These are phyloP conservation scores for Anguilla rostrata DNA, from an alignment of 2,113 vertebrate species.

Conservation along the genomic window DNA sequence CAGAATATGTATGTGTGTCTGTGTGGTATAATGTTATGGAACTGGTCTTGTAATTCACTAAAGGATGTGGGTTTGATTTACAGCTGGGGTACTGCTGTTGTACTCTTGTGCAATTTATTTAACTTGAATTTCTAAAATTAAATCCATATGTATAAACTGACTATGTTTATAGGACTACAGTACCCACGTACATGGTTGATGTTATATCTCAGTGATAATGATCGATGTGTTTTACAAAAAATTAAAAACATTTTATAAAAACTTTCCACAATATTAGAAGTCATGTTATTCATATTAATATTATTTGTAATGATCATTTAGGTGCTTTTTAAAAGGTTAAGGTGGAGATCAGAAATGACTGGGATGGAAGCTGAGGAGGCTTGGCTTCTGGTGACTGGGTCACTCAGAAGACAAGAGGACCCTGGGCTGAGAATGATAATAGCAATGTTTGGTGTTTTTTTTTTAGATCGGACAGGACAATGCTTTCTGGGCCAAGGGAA, in stretches of 20 bases:
- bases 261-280: background rate
- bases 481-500: background rate
- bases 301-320: background rate
- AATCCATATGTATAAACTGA: too few relatives aligned
- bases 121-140: too few relatives aligned
- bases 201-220: too few relatives aligned
- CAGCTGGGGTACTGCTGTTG: too few relatives aligned
- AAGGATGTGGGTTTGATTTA: too few relatives aligned
- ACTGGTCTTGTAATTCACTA: too few relatives aligned
- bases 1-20: background rate
- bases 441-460: conserved; percentile 44
- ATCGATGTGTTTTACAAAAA: background rate
- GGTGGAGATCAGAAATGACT: background rate
- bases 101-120: too few relatives aligned
- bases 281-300: background rate
- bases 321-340: background rate
- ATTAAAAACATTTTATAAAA: too few relatives aligned
- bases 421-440: conserved; percentile 41
- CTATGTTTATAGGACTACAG: too few relatives aligned
- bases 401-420: conserved; percentile 8
- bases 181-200: too few relatives aligned
- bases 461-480: conserved; percentile 46
- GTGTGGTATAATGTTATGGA: too few relatives aligned
- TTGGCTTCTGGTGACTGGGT: background rate
- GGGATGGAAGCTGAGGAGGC: background rate